These are phyloP conservation scores for Didymodactylos carnosus DNA, from an alignment of 2,888 invertebrate species.

Conservation along the genomic window DNA sequence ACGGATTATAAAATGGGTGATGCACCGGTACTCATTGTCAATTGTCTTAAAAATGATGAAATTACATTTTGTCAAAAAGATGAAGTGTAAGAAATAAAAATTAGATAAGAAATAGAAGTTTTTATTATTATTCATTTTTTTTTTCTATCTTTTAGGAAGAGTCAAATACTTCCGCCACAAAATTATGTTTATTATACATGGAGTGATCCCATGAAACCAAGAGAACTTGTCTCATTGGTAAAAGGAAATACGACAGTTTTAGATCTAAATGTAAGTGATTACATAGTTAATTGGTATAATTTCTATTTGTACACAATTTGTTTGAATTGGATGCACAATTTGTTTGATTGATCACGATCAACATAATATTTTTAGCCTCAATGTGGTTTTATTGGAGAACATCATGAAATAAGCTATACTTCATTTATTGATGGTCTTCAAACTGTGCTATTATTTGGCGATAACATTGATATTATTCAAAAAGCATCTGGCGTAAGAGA, in stretches of 20 bases:
- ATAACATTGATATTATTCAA: slow-evolving; percentile 22
- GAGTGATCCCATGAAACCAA: slow-evolving; percentile 39
- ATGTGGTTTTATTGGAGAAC: slow-evolving; percentile 31
- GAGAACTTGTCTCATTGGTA: slow-evolving; percentile 34
- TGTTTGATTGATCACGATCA: too few species aligned
- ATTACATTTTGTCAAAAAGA: slow-evolving; percentile 42
- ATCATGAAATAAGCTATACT: slow-evolving; percentile 48
- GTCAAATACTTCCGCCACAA: slow-evolving; percentile 37
- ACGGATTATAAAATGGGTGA: slow-evolving; percentile 61
- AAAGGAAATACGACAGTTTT: slow-evolving; percentile 30
- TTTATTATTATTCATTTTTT: background rate
- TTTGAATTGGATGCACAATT: too few species aligned
- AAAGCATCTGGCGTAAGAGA: background rate
- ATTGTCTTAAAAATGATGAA: slow-evolving; percentile 46
- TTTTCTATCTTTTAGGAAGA: background rate
- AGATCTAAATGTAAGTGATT: background rate
- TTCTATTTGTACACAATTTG: too few species aligned
- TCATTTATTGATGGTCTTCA: slow-evolving; percentile 85
- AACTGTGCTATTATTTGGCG: slow-evolving; percentile 67
- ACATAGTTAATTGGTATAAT: background rate
- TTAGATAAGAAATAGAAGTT: too few species aligned
- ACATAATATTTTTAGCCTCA: background rate
- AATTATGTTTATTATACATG: slow-evolving; percentile 40
- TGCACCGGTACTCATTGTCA: slow-evolving; percentile 73
- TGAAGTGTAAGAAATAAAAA: slow-evolving; percentile 5